Conservation (phyloP, 2,113 vertebrate genomes). For the Nothocercus julius region DNA sequence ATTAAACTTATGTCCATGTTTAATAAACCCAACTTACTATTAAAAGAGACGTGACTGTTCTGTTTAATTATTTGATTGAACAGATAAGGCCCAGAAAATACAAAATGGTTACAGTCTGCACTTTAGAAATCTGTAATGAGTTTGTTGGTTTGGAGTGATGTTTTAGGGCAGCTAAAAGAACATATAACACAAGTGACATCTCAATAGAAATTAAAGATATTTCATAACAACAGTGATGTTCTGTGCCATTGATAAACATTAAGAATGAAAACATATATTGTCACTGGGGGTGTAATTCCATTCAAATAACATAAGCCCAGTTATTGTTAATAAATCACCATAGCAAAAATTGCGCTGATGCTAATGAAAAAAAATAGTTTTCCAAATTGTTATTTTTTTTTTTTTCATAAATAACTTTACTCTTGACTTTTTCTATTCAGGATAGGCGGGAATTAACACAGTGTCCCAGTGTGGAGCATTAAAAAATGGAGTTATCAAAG, state of each 20-base stretch:
- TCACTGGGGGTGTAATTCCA: background rate
- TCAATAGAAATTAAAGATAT: background rate
- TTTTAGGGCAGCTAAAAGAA: background rate
- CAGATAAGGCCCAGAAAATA: background rate
- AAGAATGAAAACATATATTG: background rate
- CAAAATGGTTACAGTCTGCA: background rate
- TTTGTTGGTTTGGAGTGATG: background rate
- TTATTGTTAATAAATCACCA: background rate
- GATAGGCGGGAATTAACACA: background rate
- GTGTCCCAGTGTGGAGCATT: background rate
- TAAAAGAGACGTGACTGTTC: background rate
- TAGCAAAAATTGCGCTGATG: background rate
- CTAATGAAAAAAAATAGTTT: background rate
- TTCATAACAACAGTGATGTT: background rate
- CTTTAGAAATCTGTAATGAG: background rate
- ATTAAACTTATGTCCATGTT: constrained; percentile 31
- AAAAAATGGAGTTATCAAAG: background rate
- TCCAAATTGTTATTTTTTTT: fast-evolving
- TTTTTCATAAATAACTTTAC: background rate
- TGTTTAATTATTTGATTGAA: constrained; percentile 35
- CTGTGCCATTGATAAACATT: background rate
- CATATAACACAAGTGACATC: background rate
- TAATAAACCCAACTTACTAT: constrained; percentile 12
- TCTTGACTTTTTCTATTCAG: background rate
- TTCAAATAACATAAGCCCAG: background rate